Conservation (phyloP, 2,113 vertebrate genomes). For the Epinephelus cyanopodus region DNA sequence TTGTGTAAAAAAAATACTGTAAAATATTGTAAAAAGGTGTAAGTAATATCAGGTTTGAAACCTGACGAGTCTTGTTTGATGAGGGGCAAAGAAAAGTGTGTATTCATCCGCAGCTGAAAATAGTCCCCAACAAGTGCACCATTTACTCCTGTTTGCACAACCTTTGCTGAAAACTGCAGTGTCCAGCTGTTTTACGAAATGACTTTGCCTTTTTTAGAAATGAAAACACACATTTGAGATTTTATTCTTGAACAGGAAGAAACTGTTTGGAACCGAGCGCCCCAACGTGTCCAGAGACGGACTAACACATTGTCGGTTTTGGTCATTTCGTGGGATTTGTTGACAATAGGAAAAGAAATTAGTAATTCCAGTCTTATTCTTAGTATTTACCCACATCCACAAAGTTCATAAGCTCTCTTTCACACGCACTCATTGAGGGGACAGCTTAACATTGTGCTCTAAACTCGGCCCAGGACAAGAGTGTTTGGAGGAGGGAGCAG, state of each 20-base stretch:
- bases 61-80: too few species aligned
- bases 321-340: too few species aligned
- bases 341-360: too few species aligned
- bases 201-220: background rate
- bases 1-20: too few species aligned
- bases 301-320: too few species aligned
- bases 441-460: conserved; percentile 58
- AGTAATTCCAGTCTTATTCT: background rate
- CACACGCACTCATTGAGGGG: conserved; percentile 52
- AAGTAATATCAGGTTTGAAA: too few species aligned
- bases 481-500: conserved; percentile 70
- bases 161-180: too few species aligned
- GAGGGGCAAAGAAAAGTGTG: too few species aligned
- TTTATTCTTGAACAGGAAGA: background rate
- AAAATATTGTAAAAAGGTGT: too few species aligned
- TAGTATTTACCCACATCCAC: conserved; percentile 11
- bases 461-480: conserved; percentile 68
- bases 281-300: too few species aligned
- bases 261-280: background rate
- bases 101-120: conserved; percentile 7
- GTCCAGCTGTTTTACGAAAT: background rate
- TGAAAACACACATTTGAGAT: background rate
- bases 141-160: background rate
- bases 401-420: background rate
- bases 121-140: background rate